These are phyloP conservation scores for Uromys caudimaculatus DNA, from an alignment of 2,797 vertebrate species.

Conservation along the genomic window DNA sequence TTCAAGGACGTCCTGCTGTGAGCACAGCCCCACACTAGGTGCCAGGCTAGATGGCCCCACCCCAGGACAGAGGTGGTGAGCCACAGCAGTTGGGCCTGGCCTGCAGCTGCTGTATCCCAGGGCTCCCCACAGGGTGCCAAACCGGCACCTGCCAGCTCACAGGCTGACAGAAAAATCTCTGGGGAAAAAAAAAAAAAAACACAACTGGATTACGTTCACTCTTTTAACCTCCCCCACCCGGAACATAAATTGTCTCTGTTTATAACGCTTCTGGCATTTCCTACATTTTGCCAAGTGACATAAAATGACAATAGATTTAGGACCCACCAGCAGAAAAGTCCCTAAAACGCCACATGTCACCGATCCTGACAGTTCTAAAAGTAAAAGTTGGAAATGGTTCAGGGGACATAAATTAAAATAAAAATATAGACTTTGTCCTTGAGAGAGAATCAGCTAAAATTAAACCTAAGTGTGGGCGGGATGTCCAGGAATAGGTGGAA, in stretches of 20 bases:
- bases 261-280: slow-evolving; percentile 81
- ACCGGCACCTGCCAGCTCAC: neutral
- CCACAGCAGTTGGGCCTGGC: neutral
- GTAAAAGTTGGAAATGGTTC: slow-evolving; percentile 85
- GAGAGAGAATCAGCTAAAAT: slow-evolving; percentile 76
- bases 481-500: slow-evolving; percentile 63
- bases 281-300: slow-evolving; percentile 80
- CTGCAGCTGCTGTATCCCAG: neutral
- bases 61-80: neutral
- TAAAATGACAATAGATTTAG: slow-evolving; percentile 83
- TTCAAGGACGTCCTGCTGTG: neutral
- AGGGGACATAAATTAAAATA: slow-evolving; percentile 84
- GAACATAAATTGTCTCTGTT: slow-evolving; percentile 79
- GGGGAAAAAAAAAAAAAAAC: neutral
- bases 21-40: neutral
- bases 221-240: slow-evolving; percentile 77
- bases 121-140: slow-evolving; percentile 22
- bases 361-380: slow-evolving; percentile 85
- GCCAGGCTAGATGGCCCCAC: neutral
- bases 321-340: slow-evolving; percentile 80
- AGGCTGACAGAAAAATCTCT: slow-evolving; percentile 46
- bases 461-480: slow-evolving; percentile 30
- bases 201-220: slow-evolving; percentile 67
- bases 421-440: slow-evolving; percentile 80
- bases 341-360: slow-evolving; percentile 84